Conservation (phyloP, 37 sponge, comb jelly and placozoan genomes). For the Ephydatia muelleri region DNA sequence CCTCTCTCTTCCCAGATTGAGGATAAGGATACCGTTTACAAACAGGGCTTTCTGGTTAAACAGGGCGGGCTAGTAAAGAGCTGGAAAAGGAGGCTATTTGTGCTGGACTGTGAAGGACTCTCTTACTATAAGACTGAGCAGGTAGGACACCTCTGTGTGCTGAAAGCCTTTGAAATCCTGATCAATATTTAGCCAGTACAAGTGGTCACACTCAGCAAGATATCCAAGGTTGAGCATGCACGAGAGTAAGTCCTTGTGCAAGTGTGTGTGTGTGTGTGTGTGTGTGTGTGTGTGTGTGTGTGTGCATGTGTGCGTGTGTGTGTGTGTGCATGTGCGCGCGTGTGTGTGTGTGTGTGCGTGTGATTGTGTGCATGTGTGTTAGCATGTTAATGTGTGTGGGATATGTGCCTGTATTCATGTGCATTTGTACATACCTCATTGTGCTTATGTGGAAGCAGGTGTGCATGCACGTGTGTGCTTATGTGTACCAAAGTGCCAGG, state of each 20-base stretch:
- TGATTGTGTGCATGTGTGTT: neutral
- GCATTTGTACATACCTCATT: no score
- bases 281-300: conserved; percentile 27
- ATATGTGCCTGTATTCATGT: no score
- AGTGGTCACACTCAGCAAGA: no score
- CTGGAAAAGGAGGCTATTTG: conserved; percentile 80
- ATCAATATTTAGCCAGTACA: no score
- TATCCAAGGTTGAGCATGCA: no score
- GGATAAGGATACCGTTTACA: conserved; percentile 43
- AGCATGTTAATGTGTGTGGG: no score
- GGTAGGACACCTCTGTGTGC: no score
- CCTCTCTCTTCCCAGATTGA: no score
- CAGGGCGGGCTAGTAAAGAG: conserved; percentile 69
- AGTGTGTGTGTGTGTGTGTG: conserved; percentile 23
- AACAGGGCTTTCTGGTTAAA: conserved; percentile 77
- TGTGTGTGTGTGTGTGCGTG: neutral
- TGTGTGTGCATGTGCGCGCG: neutral
- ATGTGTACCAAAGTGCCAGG: no score
- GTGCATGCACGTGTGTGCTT: no score
- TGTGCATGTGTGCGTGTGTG: conserved; percentile 11
- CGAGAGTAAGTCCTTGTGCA: neutral
- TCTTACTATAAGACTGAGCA: conserved; percentile 77
- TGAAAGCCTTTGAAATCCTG: no score
- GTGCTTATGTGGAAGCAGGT: no score
- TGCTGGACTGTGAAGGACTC: conserved; percentile 52